Evolutionary conservation across 2,888 invertebrate species (phyloP).

Genomic region (Spatulosminthurus flaviceps): DNA sequence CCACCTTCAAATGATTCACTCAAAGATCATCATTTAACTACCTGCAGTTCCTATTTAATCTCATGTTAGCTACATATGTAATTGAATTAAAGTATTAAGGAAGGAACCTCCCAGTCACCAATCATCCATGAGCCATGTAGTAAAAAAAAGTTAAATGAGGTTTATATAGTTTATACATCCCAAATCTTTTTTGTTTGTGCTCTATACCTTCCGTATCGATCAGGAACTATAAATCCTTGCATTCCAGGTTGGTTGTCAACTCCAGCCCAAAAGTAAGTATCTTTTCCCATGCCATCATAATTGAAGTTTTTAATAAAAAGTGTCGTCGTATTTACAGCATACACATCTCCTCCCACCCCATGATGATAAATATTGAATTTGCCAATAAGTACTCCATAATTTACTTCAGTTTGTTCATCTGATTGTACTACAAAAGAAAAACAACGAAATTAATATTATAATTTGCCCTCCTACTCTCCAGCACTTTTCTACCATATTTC

Average conservation of each 20-base stretch:
- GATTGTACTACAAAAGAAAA: conserved; percentile 13
- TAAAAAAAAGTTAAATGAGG: no score
- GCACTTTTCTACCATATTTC: background rate
- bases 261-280: conserved; percentile 95
- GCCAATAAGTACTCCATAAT: conserved; percentile 79
- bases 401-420: conserved; percentile 59
- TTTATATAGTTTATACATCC: no score
- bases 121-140: background rate
- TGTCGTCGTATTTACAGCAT: conserved; percentile 87
- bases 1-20: background rate
- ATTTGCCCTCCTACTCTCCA: background rate
- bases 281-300: conserved; percentile 90
- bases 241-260: conserved; percentile 82
- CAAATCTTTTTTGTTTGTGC: no score
- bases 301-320: conserved; percentile 81
- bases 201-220: conserved; percentile 81
- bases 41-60: no score
- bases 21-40: background rate
- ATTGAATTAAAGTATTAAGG: no score
- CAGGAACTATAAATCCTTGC: conserved; percentile 90
- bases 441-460: background rate
- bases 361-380: conserved; percentile 91
- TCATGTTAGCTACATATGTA: background rate
- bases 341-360: conserved; percentile 87
- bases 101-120: background rate